Evolutionary conservation across 2,113 vertebrate species (phyloP).

Genomic region (Progne subis): DNA sequence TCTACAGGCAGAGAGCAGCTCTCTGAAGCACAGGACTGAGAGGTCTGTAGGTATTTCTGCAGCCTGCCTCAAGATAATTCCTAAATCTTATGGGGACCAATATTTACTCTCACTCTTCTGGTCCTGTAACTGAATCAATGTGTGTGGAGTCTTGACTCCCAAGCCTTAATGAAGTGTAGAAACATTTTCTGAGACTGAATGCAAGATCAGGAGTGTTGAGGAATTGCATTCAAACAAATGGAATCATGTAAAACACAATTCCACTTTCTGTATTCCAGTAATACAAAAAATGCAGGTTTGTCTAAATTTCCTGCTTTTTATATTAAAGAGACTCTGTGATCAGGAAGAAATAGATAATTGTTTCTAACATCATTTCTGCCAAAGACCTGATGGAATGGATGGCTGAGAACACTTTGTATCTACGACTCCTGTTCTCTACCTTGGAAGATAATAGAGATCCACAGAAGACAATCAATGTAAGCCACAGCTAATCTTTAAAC

Average conservation of each 20-base stretch:
- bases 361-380: not conserved
- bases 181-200: not conserved
- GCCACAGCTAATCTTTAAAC: not conserved
- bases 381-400: not conserved
- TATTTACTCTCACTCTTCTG: not conserved
- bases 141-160: not conserved
- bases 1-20: not conserved
- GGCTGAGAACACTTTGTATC: not conserved
- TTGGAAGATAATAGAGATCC: not conserved
- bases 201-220: not conserved
- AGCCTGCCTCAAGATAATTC: not conserved
- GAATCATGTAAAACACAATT: not conserved
- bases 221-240: not conserved
- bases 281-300: not conserved
- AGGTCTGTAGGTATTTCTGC: not conserved
- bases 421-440: not conserved
- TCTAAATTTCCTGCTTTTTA: not conserved
- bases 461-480: not conserved
- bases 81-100: not conserved
- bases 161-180: not conserved
- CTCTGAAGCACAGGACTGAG: not conserved
- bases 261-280: not conserved
- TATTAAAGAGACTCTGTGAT: not conserved
- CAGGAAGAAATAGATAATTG: not conserved
- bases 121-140: not conserved